These are phyloP conservation scores for Vollenhovia emeryi DNA, from an alignment of 1,140 invertebrate genomes.

Conservation along the genomic window DNA sequence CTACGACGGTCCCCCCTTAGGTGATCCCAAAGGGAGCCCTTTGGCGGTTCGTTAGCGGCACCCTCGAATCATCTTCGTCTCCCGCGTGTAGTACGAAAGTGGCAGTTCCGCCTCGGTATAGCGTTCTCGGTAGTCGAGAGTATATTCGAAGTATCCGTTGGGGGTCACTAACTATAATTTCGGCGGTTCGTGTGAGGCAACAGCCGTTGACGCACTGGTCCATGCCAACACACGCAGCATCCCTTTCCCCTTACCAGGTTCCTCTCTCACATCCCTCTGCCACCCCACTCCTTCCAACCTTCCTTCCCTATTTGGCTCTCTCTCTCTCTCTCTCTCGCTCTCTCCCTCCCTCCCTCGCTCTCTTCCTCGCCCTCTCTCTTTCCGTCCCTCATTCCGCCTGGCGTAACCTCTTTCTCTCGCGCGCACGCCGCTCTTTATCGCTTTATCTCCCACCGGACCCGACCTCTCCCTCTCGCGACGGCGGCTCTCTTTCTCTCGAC, in stretches of 20 bases:
- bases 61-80: constrained; percentile 43
- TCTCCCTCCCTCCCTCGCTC: constrained; percentile 20
- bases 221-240: constrained; percentile 86
- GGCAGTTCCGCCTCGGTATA: constrained; percentile 20
- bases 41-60: constrained; percentile 47
- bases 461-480: constrained; percentile 60
- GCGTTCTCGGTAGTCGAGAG: constrained; percentile 53
- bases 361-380: constrained; percentile 49
- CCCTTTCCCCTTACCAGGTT: constrained; percentile 80
- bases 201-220: constrained; percentile 86
- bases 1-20: constrained; percentile 14
- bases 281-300: constrained; percentile 71
- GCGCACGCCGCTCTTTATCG: constrained; percentile 70
- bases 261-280: constrained; percentile 73
- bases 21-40: constrained; percentile 44
- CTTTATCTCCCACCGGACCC: constrained; percentile 76
- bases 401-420: constrained; percentile 69
- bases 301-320: constrained; percentile 57
- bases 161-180: constrained; percentile 84
- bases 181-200: constrained; percentile 85
- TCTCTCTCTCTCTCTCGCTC: constrained; percentile 63
- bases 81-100: constrained; percentile 25
- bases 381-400: constrained; percentile 72
- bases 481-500: constrained; percentile 53
- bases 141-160: constrained; percentile 76